Percentiles rank a stretch among this genome's conserved stretches.
phyloP scores from a whole-genome alignment of 2,797 vertebrate genomes.

The Platalea minor region DNA sequence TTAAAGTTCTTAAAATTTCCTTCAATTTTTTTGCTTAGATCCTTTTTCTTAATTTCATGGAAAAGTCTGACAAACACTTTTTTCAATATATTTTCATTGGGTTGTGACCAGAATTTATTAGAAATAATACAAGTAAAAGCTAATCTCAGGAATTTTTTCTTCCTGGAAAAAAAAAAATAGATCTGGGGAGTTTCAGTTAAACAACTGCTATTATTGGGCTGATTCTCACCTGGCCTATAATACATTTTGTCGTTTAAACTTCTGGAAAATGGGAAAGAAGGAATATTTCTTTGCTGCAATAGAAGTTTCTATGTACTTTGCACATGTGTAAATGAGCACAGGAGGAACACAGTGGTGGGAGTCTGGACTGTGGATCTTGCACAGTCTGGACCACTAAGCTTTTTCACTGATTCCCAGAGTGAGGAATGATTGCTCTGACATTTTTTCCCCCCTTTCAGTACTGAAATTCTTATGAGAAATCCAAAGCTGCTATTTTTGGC shows the following conservation, averaged over 20 bases:
- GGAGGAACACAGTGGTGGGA: background rate
- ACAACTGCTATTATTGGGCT: background rate
- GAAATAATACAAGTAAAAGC: background rate
- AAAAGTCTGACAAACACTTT: background rate
- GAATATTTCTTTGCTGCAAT: background rate
- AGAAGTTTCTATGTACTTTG: constrained; percentile 26
- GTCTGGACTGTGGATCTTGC: background rate
- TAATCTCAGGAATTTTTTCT: background rate
- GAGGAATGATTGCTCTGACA: constrained; percentile 34
- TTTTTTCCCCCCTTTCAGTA: background rate
- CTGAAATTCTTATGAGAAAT: constrained; percentile 32
- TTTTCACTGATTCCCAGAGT: constrained; percentile 4
- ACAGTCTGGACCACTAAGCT: constrained; percentile 21
- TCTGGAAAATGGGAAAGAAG: background rate
- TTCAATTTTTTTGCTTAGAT: background rate
- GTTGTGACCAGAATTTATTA: background rate
- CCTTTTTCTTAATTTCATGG: background rate
- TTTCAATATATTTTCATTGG: background rate
- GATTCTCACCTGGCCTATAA: background rate
- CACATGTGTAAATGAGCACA: background rate
- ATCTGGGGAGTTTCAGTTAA: background rate
- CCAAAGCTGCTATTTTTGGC: constrained; percentile 54
- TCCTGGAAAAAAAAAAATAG: background rate
- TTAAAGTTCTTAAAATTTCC: background rate
- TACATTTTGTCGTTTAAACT: background rate